Evolutionary conservation across 2,888 invertebrate genomes (phyloP), one percentile per base, ranked within the genome.

Genomic region (Halictus ligatus): DNA sequence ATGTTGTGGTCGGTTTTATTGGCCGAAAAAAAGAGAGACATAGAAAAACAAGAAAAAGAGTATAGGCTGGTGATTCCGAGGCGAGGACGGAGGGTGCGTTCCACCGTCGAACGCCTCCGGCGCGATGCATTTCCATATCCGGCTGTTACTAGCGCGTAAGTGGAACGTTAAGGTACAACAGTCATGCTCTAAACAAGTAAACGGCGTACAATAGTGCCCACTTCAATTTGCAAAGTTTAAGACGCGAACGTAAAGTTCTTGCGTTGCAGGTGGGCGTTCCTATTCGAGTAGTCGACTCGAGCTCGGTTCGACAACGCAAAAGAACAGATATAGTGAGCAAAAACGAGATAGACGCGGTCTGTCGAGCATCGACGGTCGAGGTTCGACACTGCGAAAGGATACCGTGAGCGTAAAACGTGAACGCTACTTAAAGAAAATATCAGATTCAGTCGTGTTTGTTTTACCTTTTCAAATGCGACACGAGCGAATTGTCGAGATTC

Each of bases 161-260:
- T 54, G 76, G 40, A 67, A 48, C 48, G 69, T 75, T 75, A 81
- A 72, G 21, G 40, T 46, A n/a, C 58, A 69, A 54, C 54, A 71
- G 40, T 60, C 87, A 83, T 87, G 87, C 87, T 60, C 18, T 35
- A 67, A 78, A 29, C 64, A 43, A 54, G 54, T 80, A 75, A 74
- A 58, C 58, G 74, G 48, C 5, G n/a, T 58, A 12, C n/a, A 58
- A 12, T 58, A 58, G 58, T 58, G 58, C n/a, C 12, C 58, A n/a
- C n/a, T n/a, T n/a, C 12, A n/a, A 58, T 58, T 58, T 5, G n/a
- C n/a, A 3, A n/a, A n/a, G 12, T 58, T 58, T 8, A 12, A n/a
- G 12, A n/a, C 5, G 0, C n/a, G 12, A n/a, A 58, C n/a, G 58
- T n/a, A 12, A 8, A 58, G n/a, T 58, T 12, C 58, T 5, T 54